Conservation (phyloP, 2,888 invertebrate species). For the Cephus spinipes region DNA sequence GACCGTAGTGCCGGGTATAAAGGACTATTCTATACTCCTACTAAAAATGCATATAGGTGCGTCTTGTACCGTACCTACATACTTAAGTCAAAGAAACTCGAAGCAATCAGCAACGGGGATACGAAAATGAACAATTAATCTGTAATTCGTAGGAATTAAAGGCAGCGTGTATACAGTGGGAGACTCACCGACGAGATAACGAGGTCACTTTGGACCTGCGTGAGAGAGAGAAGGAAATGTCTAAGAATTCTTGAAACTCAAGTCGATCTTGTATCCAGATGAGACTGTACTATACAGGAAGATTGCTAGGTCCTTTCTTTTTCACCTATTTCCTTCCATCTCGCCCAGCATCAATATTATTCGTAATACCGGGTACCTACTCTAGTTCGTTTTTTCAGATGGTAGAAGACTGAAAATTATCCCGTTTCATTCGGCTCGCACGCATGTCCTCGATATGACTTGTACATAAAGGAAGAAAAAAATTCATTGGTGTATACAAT, state of each 20-base stretch:
- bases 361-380: neutral
- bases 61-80: neutral
- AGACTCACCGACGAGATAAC: neutral
- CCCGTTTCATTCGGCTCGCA: neutral
- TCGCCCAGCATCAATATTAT: neutral
- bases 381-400: neutral
- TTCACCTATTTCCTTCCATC: neutral
- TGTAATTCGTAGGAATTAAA: neutral
- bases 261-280: too few species aligned
- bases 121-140: neutral
- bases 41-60: neutral
- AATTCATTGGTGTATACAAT: slow-evolving; percentile 15
- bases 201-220: neutral
- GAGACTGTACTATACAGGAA: neutral
- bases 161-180: too few species aligned
- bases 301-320: neutral
- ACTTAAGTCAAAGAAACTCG: neutral
- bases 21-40: neutral
- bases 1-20: neutral
- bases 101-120: neutral
- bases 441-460: slow-evolving; percentile 43
- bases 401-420: neutral
- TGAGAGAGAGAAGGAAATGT: neutral
- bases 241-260: too few species aligned
- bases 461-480: slow-evolving; percentile 40